Evolutionary conservation across 2,888 invertebrate genomes (phyloP).

Genomic region (Eumerus sabulonum): DNA sequence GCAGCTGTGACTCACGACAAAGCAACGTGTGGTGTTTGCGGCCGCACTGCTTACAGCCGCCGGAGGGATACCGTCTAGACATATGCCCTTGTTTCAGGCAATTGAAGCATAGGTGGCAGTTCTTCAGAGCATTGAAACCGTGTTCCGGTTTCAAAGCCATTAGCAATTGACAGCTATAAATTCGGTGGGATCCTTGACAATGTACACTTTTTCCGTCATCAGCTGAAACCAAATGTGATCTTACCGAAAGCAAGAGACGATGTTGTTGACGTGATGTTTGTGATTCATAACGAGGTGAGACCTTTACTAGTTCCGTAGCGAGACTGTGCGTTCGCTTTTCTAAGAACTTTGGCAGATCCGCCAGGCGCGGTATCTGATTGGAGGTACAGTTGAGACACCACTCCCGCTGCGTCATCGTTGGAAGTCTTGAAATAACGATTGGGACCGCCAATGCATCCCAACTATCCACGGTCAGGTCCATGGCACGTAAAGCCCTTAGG

Average conservation of each 20-base stretch:
- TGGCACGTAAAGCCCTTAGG: slow-evolving; percentile 1
- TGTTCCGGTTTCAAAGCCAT: slow-evolving; percentile 13
- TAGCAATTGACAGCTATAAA: slow-evolving; percentile 4
- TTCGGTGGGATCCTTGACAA: slow-evolving; percentile 28
- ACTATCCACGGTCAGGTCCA: slow-evolving; percentile 19
- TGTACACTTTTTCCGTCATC: slow-evolving; percentile 10
- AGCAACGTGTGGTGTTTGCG: slow-evolving; percentile 28
- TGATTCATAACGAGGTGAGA: background rate
- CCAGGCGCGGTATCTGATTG: no score
- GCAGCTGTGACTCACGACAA: background rate
- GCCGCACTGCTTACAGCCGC: slow-evolving; percentile 13
- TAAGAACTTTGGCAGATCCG: no score
- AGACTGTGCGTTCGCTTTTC: no score
- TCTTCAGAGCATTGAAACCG: background rate
- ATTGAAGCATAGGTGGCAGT: slow-evolving; percentile 12
- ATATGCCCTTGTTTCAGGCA: slow-evolving; percentile 18
- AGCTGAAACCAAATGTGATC: slow-evolving; percentile 3
- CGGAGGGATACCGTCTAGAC: slow-evolving; percentile 10
- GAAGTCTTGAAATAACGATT: no score
- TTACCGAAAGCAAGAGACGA: background rate
- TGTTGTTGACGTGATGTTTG: slow-evolving; percentile 5
- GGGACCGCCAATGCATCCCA: no score
- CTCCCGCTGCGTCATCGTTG: no score
- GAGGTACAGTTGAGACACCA: no score
- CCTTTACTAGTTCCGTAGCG: background rate